Conservation (phyloP, 2,888 invertebrate species). For the Rhingia campestris region DNA sequence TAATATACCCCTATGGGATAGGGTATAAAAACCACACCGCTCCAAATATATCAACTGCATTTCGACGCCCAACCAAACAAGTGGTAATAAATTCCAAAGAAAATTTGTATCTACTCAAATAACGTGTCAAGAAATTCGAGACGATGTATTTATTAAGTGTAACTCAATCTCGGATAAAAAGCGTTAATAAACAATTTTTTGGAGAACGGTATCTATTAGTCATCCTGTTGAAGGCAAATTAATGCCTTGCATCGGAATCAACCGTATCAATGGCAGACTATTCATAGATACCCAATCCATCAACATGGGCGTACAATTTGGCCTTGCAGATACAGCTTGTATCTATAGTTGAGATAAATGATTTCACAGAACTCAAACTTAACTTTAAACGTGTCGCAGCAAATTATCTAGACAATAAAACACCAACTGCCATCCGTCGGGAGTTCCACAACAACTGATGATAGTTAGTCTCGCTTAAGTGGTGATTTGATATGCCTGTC, state of each 20-base stretch:
- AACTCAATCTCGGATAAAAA: background rate
- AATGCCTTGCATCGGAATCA: constrained; percentile 22
- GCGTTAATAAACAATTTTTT: constrained; percentile 38
- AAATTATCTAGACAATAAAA: background rate
- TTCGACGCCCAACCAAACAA: background rate
- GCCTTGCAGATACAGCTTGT: no score
- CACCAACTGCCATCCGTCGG: background rate
- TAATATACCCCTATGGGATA: no score
- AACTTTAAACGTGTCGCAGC: constrained; percentile 30
- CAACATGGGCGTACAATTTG: background rate
- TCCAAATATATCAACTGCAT: constrained; percentile 36
- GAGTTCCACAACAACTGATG: background rate
- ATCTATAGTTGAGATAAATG: constrained; percentile 2
- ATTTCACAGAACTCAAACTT: constrained; percentile 37
- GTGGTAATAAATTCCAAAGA: background rate
- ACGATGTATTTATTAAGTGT: constrained; percentile 3
- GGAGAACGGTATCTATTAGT: constrained; percentile 39
- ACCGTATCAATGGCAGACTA: background rate
- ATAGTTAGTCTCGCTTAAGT: background rate
- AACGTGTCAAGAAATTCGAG: constrained; percentile 28
- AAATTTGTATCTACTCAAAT: constrained; percentile 31
- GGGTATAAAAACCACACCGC: constrained; percentile 8
- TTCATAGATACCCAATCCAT: constrained; percentile 6
- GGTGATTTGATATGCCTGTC: background rate
- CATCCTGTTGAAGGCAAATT: constrained; percentile 37